These are phyloP conservation scores for Neoaliturus tenellus DNA, from an alignment of 2,888 invertebrate genomes.

Conservation along the genomic window DNA sequence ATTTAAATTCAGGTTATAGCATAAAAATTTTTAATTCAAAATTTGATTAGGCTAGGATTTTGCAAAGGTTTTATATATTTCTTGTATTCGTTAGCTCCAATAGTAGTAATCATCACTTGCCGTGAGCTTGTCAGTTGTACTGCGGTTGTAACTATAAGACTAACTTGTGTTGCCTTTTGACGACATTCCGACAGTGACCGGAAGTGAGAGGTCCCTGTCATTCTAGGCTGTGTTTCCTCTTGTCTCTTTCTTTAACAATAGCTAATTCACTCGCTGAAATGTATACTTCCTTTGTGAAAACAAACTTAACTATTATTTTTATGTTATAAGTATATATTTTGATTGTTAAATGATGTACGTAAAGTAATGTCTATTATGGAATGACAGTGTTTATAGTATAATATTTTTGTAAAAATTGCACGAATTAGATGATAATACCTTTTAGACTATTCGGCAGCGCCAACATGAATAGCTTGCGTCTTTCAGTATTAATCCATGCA, in stretches of 20 bases:
- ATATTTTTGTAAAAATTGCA: conserved; percentile 42
- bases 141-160: conserved; percentile 9
- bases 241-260: neutral
- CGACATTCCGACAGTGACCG: conserved; percentile 28
- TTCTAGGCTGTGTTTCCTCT: conserved; percentile 27
- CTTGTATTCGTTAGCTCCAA: too few relatives aligned
- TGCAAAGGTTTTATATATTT: too few relatives aligned
- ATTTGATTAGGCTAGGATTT: too few relatives aligned
- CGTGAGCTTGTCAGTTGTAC: too few relatives aligned
- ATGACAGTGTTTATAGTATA: conserved; percentile 1
- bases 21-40: too few relatives aligned
- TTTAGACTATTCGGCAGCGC: conserved; percentile 16
- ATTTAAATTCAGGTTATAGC: too few relatives aligned
- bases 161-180: conserved; percentile 37
- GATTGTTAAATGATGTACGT: conserved; percentile 4
- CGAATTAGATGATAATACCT: neutral
- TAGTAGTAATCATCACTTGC: too few relatives aligned
- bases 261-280: neutral
- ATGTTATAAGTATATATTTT: conserved; percentile 6
- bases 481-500: conserved; percentile 49
- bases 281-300: conserved; percentile 9
- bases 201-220: conserved; percentile 33
- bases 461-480: conserved; percentile 23
- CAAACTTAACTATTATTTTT: neutral
- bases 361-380: conserved; percentile 16